Conservation (phyloP, 2,113 vertebrate species). For the Dipodomys spectabilis region DNA sequence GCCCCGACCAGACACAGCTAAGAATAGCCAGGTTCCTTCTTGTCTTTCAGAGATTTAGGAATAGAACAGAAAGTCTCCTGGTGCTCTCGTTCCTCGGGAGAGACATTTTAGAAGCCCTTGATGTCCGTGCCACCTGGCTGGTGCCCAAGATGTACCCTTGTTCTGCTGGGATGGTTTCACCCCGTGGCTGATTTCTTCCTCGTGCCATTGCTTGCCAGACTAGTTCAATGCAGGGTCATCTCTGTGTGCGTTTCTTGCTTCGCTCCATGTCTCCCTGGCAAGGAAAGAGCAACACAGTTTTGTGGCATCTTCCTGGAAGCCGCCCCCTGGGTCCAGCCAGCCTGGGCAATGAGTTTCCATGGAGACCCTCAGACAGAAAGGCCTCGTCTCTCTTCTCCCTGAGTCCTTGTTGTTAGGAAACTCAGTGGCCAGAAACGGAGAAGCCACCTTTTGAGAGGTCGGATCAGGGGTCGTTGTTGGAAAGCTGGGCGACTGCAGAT, state of each 20-base stretch:
- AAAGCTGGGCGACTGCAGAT: too few relatives aligned
- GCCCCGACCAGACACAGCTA: constrained; percentile 76
- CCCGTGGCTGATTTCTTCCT: constrained; percentile 56
- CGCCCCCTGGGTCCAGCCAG: not conserved
- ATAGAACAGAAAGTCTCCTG: not conserved
- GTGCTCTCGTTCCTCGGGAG: not conserved
- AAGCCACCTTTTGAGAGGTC: too few relatives aligned
- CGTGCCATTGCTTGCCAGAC: constrained; percentile 65
- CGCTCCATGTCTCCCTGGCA: constrained; percentile 6
- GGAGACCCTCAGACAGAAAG: not conserved
- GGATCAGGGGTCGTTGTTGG: too few relatives aligned
- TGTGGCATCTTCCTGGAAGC: too few relatives aligned
- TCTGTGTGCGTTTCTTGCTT: constrained; percentile 58
- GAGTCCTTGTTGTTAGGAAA: too few relatives aligned
- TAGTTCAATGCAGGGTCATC: constrained; percentile 74
- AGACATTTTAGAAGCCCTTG: not conserved
- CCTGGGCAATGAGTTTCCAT: not conserved
- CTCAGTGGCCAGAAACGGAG: too few relatives aligned
- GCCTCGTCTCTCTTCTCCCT: too few relatives aligned
- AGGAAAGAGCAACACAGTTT: not conserved
- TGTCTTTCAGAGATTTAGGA: constrained; percentile 73
- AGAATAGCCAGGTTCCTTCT: constrained; percentile 85
- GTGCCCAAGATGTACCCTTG: constrained; percentile 59
- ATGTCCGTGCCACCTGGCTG: constrained; percentile 58
- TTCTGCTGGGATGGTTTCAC: constrained; percentile 54